Evolutionary conservation across 2,888 invertebrate genomes (phyloP).

Genomic region (Blastobasis adustella): DNA sequence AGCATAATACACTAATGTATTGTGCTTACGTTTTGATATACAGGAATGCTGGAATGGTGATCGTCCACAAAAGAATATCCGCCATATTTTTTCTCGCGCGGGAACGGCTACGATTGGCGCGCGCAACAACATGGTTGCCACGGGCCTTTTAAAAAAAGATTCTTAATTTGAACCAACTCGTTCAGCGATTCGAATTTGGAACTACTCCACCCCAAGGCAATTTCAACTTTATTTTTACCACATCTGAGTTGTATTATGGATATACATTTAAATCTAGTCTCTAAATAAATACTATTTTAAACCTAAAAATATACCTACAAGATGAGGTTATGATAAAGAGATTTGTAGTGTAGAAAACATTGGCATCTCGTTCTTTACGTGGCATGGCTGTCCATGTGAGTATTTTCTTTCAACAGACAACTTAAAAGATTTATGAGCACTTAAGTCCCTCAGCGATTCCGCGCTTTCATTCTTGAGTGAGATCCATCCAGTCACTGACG

Average conservation of each 20-base stretch:
- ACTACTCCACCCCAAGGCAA: slow-evolving; percentile 2
- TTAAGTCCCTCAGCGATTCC: slow-evolving; percentile 59
- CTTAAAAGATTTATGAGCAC: slow-evolving; percentile 62
- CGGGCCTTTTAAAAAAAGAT: slow-evolving; percentile 27
- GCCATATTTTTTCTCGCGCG: slow-evolving; percentile 51
- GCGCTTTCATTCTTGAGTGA: slow-evolving; percentile 21
- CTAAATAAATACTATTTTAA: no score
- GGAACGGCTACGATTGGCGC: slow-evolving; percentile 53
- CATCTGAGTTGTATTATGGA: neutral
- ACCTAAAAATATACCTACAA: no score
- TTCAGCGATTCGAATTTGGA: slow-evolving; percentile 19
- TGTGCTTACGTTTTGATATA: no score
- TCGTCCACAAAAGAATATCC: slow-evolving; percentile 34
- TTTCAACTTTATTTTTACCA: neutral
- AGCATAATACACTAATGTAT: no score
- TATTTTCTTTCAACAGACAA: slow-evolving; percentile 60
- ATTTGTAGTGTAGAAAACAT: no score
- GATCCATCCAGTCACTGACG: no score
- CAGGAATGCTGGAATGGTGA: slow-evolving; percentile 32
- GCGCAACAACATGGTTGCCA: slow-evolving; percentile 56
- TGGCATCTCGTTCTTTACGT: slow-evolving; percentile 14
- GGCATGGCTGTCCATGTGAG: slow-evolving; percentile 33
- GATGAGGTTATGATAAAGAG: no score
- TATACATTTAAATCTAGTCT: neutral
- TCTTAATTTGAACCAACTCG: slow-evolving; percentile 24